phyloP scores from a whole-genome alignment of 2,888 invertebrate genomes.

The Cartodere bifasciata region DNA sequence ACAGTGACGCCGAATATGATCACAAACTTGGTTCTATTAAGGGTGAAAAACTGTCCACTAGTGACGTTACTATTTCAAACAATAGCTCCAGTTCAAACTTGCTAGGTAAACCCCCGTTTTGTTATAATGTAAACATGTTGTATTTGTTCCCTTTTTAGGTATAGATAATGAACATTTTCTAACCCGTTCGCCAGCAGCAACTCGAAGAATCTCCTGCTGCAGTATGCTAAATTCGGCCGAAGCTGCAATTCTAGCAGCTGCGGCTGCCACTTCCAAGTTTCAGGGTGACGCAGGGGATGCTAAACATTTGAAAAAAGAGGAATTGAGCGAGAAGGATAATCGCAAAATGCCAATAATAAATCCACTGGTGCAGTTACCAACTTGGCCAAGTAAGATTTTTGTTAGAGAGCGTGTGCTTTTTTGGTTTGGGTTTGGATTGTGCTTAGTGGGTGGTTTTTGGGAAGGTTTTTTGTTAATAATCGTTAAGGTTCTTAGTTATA shows the following conservation, averaged over 20 bases:
- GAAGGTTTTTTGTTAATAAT: too few relatives aligned
- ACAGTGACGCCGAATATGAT: constrained; percentile 26
- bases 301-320: constrained; percentile 30
- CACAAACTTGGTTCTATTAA: constrained; percentile 27
- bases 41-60: constrained; percentile 27
- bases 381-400: constrained; percentile 64
- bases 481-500: too few relatives aligned
- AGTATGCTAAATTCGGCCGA: constrained; percentile 70
- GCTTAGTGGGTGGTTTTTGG: too few relatives aligned
- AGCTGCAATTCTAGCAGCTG: constrained; percentile 46
- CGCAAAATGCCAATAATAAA: constrained; percentile 78
- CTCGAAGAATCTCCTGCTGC: constrained; percentile 81
- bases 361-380: constrained; percentile 73
- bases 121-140: too few relatives aligned
- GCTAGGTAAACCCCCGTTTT: too few relatives aligned
- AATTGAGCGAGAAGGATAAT: constrained; percentile 39
- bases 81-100: constrained; percentile 46
- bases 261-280: constrained; percentile 46
- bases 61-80: constrained; percentile 29
- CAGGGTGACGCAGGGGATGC: constrained; percentile 34
- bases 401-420: too few relatives aligned
- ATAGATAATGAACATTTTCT: constrained; percentile 53
- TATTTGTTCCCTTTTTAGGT: too few relatives aligned
- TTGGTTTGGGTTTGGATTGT: too few relatives aligned
- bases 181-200: constrained; percentile 71